Conservation (phyloP, 2,888 invertebrate species). For the Ellobium chinense region DNA sequence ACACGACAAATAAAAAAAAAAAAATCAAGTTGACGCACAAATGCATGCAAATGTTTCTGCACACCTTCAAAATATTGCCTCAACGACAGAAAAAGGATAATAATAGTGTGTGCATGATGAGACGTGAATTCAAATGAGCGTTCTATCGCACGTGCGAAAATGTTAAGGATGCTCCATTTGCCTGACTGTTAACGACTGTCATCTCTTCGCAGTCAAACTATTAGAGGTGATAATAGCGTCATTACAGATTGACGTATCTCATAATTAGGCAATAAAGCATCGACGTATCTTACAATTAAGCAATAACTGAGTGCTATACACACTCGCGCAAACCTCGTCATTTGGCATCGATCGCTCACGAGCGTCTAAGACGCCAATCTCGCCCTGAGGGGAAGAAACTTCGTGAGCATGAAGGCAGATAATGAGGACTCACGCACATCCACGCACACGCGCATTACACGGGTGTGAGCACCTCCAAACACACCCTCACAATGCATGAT, state of each 20-base stretch:
- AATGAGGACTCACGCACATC: not conserved
- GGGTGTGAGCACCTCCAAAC: not conserved
- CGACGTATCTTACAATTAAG: conserved; percentile 28
- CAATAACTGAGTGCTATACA: not conserved
- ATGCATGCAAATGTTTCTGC: too few species aligned
- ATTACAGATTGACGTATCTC: conserved; percentile 14
- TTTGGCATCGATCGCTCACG: conserved; percentile 10
- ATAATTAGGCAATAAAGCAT: conserved; percentile 27
- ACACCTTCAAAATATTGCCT: too few species aligned
- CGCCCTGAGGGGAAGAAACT: not conserved
- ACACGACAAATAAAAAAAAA: too few species aligned
- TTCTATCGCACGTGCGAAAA: too few species aligned
- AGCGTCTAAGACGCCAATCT: not conserved
- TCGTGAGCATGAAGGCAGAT: not conserved
- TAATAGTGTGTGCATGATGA: too few species aligned
- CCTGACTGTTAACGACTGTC: not conserved
- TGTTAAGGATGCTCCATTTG: not conserved
- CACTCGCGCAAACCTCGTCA: conserved; percentile 3
- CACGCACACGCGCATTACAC: conserved; percentile 12
- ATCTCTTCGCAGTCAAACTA: not conserved
- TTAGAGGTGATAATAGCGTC: conserved; percentile 9
- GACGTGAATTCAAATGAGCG: too few species aligned
- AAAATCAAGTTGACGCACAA: too few species aligned
- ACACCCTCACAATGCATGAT: conserved; percentile 18
- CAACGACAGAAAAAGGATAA: too few species aligned